These are phyloP conservation scores for Rallus crepitans DNA, from an alignment of 2,797 vertebrate genomes.

Conservation along the genomic window DNA sequence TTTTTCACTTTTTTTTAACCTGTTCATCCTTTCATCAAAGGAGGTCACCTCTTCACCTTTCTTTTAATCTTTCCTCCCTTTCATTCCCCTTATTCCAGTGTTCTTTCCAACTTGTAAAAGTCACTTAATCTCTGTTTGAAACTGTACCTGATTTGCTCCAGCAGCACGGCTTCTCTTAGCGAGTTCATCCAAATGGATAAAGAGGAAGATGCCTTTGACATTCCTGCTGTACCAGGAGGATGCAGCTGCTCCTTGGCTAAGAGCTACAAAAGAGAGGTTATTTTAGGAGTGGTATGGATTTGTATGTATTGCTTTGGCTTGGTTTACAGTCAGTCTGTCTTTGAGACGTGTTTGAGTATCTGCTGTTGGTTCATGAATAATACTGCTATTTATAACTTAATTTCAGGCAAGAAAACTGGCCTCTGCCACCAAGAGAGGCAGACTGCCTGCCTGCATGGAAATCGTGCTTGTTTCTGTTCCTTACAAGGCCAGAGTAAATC, in stretches of 20 bases:
- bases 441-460: background rate
- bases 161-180: constrained; percentile 16
- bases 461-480: fast-evolving
- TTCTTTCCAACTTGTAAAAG: constrained; percentile 51
- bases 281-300: constrained; percentile 42
- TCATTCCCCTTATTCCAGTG: constrained; percentile 47
- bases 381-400: constrained; percentile 13
- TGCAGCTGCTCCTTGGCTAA: background rate
- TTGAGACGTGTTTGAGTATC: background rate
- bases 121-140: constrained; percentile 71
- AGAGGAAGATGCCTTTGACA: constrained; percentile 68
- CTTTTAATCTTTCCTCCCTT: constrained; percentile 61
- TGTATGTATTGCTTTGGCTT: background rate
- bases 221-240: constrained; percentile 7
- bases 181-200: constrained; percentile 38
- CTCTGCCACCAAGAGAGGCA: background rate
- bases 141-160: constrained; percentile 41
- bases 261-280: constrained; percentile 28
- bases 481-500: background rate
- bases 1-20: constrained; percentile 31
- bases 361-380: background rate
- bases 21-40: constrained; percentile 60
- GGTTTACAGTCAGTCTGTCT: background rate
- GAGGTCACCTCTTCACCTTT: constrained; percentile 60
- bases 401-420: background rate